Evolutionary conservation across 2,113 vertebrate species (phyloP).

Genomic region (Mohoua ochrocephala): DNA sequence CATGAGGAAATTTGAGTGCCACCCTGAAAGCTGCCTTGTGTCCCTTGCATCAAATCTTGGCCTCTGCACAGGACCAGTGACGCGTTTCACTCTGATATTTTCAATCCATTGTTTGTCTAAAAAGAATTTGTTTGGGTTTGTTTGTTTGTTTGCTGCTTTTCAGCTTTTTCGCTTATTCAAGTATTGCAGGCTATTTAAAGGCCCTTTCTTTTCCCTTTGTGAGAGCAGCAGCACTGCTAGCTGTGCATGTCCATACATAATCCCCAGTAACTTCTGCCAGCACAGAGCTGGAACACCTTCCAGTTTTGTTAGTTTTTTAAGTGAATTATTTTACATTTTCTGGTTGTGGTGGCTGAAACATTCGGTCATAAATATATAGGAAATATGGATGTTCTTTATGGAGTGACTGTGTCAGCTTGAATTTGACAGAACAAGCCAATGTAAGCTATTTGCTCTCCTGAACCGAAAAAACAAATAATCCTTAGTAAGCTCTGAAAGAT

Average conservation of each 20-base stretch:
- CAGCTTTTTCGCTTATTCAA: background rate
- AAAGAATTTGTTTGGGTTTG: background rate
- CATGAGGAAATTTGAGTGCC: background rate
- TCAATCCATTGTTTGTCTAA: background rate
- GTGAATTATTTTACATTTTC: slow-evolving; percentile 38
- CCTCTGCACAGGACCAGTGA: background rate
- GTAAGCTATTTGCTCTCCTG: background rate
- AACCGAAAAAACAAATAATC: background rate
- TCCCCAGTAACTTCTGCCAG: slow-evolving; percentile 8
- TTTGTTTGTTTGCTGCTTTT: background rate
- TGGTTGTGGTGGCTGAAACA: background rate
- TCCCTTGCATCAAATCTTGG: background rate
- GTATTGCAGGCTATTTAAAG: slow-evolving; percentile 11
- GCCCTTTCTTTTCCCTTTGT: background rate
- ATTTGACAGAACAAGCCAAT: slow-evolving; percentile 13
- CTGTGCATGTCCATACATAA: slow-evolving; percentile 3
- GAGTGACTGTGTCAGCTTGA: background rate
- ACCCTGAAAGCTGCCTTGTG: background rate
- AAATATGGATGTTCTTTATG: background rate
- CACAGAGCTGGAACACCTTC: background rate
- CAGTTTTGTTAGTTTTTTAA: background rate
- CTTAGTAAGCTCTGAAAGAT: background rate
- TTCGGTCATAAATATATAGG: background rate
- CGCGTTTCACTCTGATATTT: background rate
- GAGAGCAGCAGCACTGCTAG: background rate